phyloP scores from a whole-genome alignment of 2,113 vertebrate species.

The Proteles cristata region DNA sequence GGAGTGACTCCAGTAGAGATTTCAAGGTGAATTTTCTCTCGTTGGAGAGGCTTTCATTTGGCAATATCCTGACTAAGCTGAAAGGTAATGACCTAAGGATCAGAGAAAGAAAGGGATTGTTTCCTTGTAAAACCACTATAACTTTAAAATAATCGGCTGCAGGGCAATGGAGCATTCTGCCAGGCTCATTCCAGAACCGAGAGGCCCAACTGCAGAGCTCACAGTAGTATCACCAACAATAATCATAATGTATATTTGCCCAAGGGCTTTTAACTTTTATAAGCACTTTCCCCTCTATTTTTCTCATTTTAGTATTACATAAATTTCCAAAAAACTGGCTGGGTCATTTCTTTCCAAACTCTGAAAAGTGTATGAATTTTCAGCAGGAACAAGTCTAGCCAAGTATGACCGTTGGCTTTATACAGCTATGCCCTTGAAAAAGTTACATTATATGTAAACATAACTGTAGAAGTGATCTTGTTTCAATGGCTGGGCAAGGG shows the following conservation, averaged over 20 bases:
- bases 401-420: not conserved
- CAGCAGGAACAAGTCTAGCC: not conserved
- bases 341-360: slow-evolving; percentile 23
- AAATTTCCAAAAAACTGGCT: slow-evolving; percentile 36
- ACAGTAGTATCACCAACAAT: not conserved
- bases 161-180: not conserved
- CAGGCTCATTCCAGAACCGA: not conserved
- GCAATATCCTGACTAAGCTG: not conserved
- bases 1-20: not conserved
- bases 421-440: slow-evolving; percentile 10
- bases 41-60: not conserved
- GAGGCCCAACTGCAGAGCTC: not conserved
- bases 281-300: not conserved
- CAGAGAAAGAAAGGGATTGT: not conserved
- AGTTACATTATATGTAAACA: not conserved
- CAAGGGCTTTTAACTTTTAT: not conserved
- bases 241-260: not conserved
- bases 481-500: not conserved
- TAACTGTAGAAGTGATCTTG: not conserved
- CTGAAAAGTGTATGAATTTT: not conserved
- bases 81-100: not conserved
- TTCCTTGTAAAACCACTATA: slow-evolving; percentile 23
- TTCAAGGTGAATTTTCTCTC: not conserved
- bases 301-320: slow-evolving; percentile 16
- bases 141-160: not conserved